phyloP scores from a whole-genome alignment of 2,888 invertebrate species.

The Branchipolynoe longqiensis region DNA sequence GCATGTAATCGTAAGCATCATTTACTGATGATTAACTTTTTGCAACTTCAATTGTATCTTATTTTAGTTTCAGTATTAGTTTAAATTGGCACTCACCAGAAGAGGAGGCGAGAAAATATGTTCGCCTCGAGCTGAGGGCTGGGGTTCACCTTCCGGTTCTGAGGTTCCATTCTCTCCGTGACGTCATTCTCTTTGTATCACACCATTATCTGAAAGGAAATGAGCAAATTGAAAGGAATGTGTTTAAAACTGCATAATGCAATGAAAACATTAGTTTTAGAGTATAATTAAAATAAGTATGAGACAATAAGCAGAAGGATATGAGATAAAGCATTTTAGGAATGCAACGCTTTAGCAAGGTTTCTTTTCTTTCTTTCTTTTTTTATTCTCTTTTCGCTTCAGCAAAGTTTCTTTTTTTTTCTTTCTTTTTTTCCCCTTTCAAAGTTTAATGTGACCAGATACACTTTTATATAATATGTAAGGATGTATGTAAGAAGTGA shows the following conservation, averaged over 20 bases:
- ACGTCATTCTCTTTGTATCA: slow-evolving; percentile 38
- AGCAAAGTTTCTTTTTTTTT: too few relatives aligned
- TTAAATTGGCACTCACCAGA: slow-evolving; percentile 61
- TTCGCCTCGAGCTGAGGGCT: slow-evolving; percentile 57
- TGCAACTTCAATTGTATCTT: too few relatives aligned
- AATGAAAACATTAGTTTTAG: too few relatives aligned
- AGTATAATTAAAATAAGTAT: neutral
- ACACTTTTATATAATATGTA: too few relatives aligned
- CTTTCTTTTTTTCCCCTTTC: too few relatives aligned
- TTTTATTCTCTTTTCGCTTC: too few relatives aligned
- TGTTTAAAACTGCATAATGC: neutral
- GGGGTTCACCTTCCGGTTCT: slow-evolving; percentile 47
- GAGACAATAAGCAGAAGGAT: neutral
- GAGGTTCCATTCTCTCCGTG: slow-evolving; percentile 52
- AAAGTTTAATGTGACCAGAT: too few relatives aligned
- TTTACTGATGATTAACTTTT: too few relatives aligned
- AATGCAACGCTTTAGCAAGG: neutral
- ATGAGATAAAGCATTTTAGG: neutral
- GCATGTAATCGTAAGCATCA: too few relatives aligned
- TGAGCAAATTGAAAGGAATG: neutral
- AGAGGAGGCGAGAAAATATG: slow-evolving; percentile 54
- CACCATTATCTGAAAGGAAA: slow-evolving; percentile 20
- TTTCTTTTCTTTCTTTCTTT: too few relatives aligned
- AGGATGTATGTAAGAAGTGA: too few relatives aligned
- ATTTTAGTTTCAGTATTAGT: too few relatives aligned